Evolutionary conservation across 1,140 invertebrate species (phyloP), one percentile per base, ranked within the genome.

Genomic region (Platyscapa corneri): DNA sequence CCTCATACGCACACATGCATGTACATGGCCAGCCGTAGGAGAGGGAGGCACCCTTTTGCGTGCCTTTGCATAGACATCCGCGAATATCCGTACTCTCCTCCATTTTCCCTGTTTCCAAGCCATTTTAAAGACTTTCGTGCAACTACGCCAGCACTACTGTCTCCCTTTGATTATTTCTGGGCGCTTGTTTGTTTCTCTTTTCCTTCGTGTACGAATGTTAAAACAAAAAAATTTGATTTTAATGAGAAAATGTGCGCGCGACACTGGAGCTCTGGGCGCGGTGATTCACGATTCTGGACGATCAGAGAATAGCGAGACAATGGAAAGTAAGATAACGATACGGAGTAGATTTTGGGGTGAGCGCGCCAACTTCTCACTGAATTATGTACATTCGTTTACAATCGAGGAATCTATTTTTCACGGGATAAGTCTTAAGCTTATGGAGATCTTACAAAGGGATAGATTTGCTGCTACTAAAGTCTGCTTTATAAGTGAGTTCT

Each of bases 21-120:
- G 16, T 14, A 18, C 49, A 53, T 18, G 18, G 8, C 16, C 64
- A 80, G 60, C 42, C 7, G n/a, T 8, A 65, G 49, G 46, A 16
- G n/a, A 23, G 39, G 12, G 74, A n/a, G 74, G 16, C 32, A 46
- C 82, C 72, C 42, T 53, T 34, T 64, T n/a, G 82, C 82, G 74
- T 77, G 82, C 77, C 82, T 83, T 65, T 76, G 82, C 74, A 77
- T 60, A 77, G 74, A 53, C 81, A 65, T 49, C 34, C 56, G 60
- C 79, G 65, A 49, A 32, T 49, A 70, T 65, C 3, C 65, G 14
- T n/a, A 3, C 23, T 27, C n/a, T 77, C 27, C 12, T n/a, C 46
- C 32, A 3, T 72, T 46, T 80, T 60, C 16, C 53, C 6, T 20
- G 30, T 10, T 53, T 70, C 14, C 65, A 18, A 30, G 18, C 8